Base-by-base conservation (phyloP, 2,888 invertebrate species). In the Sarcophaga caerulescens region DNA sequence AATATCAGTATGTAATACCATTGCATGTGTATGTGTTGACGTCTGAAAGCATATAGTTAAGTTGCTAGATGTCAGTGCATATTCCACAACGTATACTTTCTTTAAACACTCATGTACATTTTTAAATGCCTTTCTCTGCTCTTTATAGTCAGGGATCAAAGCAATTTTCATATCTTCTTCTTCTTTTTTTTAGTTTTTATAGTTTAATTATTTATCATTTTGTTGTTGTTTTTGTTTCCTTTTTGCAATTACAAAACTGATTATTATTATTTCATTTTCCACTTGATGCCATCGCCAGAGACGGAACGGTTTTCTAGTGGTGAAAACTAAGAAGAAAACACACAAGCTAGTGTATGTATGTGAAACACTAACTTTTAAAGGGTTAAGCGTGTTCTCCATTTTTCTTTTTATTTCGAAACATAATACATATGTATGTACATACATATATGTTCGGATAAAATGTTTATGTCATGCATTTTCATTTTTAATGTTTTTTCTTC, bases 241-340 rank as follows among this genome's bases (percentile, higher is more conserved):
- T 75, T 69, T 47, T 60, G 71, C 65, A 82, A 71, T 82, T 71
- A 71, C 35, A 52, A 82, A 82, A 82, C 81, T 71, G 65, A 82
- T 76, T 71, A 81, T 75, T 81, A 81, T 76, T 82, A 76, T 82
- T 82, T 76, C 57, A 76, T 71, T 82, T 82, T 76, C 81, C 59
- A 82, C 71, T 77, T 77, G 70, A 71, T 65, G 81, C 59, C 69
- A 70, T 75, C 66, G 25, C 4, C 47, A 68, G 62, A 63, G 81
- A 74, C 25, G 62, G 45, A 45, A 59, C 44, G 44, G 60, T 1
- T 45, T 44, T 1, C 52, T 4, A 52, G 25, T 11, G 6, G 10
- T 52, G n/a, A 23, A 57, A 25, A n/a, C 5, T 52, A 17, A 57
- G 23, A 52, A 47, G 2, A 35, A 35, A 35, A 10, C 35, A 35